Conservation (phyloP, 2,113 vertebrate species). For the Oryzias melastigma region DNA sequence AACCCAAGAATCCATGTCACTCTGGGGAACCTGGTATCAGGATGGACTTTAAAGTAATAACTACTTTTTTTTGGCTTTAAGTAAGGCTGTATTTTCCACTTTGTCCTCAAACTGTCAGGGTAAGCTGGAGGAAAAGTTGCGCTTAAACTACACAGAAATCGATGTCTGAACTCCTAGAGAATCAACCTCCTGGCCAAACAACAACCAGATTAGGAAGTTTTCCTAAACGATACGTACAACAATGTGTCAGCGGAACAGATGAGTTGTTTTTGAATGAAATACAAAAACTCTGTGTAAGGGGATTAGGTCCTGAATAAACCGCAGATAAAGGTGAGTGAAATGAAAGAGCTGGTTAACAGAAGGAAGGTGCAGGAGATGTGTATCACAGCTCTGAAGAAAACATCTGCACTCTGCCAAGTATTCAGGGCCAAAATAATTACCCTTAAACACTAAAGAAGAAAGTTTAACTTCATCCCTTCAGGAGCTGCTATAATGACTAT, state of each 20-base stretch:
- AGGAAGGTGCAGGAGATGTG: constrained; percentile 55
- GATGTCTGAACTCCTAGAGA: neutral
- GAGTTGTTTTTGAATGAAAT: neutral
- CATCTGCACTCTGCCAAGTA: constrained; percentile 43
- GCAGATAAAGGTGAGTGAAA: constrained; percentile 27
- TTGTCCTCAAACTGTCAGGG: constrained; percentile 29
- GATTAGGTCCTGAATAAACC: constrained; percentile 16
- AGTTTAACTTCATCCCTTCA: constrained; percentile 63
- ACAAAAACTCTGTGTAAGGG: neutral
- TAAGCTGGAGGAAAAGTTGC: constrained; percentile 1
- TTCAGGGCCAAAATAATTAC: constrained; percentile 68
- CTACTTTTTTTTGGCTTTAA: neutral
- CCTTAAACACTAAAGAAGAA: constrained; percentile 60
- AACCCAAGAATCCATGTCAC: neutral
- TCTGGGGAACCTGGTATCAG: neutral
- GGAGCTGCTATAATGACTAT: constrained; percentile 63
- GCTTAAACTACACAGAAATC: constrained; percentile 13
- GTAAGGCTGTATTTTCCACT: neutral
- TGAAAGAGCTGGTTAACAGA: constrained; percentile 50
- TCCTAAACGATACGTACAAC: neutral
- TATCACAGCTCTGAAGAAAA: constrained; percentile 46
- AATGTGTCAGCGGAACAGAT: neutral
- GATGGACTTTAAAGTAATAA: constrained; percentile 1
- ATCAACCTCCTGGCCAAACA: neutral
- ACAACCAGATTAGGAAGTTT: neutral